These are phyloP conservation scores for Pitangus sulphuratus DNA, from an alignment of 2,797 vertebrate species.

Conservation along the genomic window DNA sequence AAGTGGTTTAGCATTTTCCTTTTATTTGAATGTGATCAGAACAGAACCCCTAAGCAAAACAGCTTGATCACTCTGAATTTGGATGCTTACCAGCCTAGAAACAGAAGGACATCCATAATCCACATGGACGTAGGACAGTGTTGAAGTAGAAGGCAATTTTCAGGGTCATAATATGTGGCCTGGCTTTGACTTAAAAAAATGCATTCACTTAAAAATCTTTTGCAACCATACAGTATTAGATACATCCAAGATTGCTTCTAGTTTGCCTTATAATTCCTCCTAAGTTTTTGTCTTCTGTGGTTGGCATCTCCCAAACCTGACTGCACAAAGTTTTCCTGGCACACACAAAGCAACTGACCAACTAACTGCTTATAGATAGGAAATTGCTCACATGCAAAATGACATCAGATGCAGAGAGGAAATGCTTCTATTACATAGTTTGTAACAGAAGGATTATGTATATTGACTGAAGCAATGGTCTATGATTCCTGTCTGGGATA, in stretches of 20 bases:
- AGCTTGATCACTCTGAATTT: not conserved
- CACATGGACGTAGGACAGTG: not conserved
- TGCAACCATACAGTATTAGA: rapidly evolving
- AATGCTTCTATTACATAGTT: not conserved
- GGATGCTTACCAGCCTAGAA: not conserved
- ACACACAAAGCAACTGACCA: not conserved
- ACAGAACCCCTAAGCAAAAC: not conserved
- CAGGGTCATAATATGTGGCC: not conserved
- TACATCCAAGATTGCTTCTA: not conserved
- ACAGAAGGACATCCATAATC: not conserved
- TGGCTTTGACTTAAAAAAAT: not conserved
- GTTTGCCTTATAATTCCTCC: not conserved
- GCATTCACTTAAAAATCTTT: not conserved
- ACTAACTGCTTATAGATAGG: not conserved
- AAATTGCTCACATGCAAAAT: not conserved
- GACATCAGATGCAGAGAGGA: not conserved
- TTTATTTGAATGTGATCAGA: not conserved
- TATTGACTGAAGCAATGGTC: not conserved
- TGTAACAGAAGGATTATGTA: not conserved
- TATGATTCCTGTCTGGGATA: not conserved
- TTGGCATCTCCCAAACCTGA: not conserved
- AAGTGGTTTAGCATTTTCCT: not conserved
- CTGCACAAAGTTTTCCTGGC: not conserved
- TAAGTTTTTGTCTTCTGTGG: not conserved
- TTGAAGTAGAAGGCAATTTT: not conserved